Evolutionary conservation across 1,140 invertebrate genomes (phyloP).

Genomic region (Lucilia cuprina): DNA sequence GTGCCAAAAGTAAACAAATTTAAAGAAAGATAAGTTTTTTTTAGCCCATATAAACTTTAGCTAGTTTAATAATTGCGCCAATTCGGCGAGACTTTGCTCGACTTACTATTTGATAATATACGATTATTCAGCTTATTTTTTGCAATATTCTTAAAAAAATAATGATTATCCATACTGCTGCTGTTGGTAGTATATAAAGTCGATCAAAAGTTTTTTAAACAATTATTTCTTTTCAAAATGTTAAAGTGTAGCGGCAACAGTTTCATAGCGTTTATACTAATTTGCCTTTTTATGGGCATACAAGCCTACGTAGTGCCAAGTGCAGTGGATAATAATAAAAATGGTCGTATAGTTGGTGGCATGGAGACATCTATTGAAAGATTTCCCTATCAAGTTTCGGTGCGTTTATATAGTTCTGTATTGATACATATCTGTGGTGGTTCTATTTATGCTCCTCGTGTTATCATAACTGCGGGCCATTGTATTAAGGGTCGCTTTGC

Average conservation of each 20-base stretch:
- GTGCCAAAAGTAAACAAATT: no score
- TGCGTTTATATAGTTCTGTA: slow-evolving; percentile 44
- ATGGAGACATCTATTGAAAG: slow-evolving; percentile 42
- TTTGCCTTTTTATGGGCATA: neutral
- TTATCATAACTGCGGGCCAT: slow-evolving; percentile 69
- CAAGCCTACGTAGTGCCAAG: neutral
- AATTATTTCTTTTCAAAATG: neutral
- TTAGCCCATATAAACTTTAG: no score
- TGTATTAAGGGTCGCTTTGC: slow-evolving; percentile 68
- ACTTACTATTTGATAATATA: neutral
- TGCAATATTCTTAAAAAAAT: neutral
- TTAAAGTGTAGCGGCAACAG: neutral
- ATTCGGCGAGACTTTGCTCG: no score
- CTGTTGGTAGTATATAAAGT: neutral
- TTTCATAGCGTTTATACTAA: neutral
- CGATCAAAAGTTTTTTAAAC: neutral
- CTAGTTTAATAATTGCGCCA: no score
- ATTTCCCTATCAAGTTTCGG: slow-evolving; percentile 57
- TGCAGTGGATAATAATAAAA: neutral
- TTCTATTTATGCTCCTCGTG: slow-evolving; percentile 64
- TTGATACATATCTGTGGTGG: slow-evolving; percentile 61
- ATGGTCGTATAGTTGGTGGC: slow-evolving; percentile 56
- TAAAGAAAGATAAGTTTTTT: no score
- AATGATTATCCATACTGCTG: neutral
- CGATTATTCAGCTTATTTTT: neutral